Conservation (phyloP, 2,888 invertebrate species). For the Polietes domitor region DNA sequence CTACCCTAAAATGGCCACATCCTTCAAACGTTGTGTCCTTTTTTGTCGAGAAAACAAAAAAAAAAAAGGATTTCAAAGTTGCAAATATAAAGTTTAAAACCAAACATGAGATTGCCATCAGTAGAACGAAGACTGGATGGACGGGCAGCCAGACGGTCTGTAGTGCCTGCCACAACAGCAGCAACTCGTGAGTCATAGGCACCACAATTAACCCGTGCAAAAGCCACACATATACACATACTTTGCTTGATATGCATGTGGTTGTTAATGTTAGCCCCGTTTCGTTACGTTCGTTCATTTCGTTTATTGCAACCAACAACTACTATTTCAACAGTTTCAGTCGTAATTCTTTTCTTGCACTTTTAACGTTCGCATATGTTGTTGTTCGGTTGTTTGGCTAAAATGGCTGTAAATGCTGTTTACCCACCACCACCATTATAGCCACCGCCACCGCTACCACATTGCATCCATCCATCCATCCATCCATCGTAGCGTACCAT, state of each 20-base stretch:
- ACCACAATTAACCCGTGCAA: background rate
- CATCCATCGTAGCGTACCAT: background rate
- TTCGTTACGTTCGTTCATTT: background rate
- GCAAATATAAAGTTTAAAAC: background rate
- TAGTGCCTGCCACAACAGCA: too few species aligned
- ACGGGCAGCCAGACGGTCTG: background rate
- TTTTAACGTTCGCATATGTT: background rate
- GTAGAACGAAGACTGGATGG: background rate
- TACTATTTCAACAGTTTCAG: background rate
- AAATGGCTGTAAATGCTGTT: background rate
- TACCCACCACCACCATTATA: background rate
- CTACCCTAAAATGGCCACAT: background rate
- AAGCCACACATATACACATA: background rate
- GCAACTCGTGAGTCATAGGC: background rate
- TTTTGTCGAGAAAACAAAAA: background rate
- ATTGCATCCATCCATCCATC: background rate
- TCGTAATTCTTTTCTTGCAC: background rate
- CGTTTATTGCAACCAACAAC: background rate
- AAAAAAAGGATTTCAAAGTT: background rate
- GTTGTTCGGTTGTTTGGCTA: background rate
- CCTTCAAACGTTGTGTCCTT: background rate
- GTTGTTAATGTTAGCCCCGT: too few species aligned
- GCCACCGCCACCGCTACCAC: constrained; percentile 12
- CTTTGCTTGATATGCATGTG: too few species aligned
- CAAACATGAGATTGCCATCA: background rate